Evolutionary conservation across 2,113 vertebrate species (phyloP).

Genomic region (Lipotes vexillifer): DNA sequence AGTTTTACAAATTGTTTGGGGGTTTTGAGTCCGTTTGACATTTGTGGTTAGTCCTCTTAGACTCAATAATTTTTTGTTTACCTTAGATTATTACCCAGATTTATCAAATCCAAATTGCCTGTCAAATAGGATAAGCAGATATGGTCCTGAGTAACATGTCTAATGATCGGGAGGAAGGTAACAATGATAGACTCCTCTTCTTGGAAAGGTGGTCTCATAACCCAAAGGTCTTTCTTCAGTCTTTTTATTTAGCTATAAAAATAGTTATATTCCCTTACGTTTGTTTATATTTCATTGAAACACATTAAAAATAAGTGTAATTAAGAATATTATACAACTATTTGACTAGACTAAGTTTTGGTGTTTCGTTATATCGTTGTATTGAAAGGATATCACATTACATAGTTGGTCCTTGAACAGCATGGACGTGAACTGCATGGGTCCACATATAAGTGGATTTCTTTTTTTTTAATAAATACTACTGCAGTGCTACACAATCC

Average conservation of each 20-base stretch:
- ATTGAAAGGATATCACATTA: background rate
- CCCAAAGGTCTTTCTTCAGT: background rate
- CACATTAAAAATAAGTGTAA: background rate
- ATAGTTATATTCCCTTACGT: background rate
- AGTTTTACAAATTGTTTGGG: background rate
- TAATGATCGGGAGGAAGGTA: background rate
- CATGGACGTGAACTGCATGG: too few relatives aligned
- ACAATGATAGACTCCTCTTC: background rate
- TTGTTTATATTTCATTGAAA: background rate
- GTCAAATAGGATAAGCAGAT: background rate
- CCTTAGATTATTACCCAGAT: background rate
- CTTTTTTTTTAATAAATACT: too few relatives aligned
- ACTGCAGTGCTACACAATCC: too few relatives aligned
- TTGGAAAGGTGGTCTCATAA: background rate
- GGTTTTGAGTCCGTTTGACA: background rate
- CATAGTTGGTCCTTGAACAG: background rate
- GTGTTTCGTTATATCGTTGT: background rate
- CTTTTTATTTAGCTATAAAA: background rate
- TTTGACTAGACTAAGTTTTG: background rate
- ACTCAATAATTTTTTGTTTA: background rate
- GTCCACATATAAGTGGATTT: too few relatives aligned
- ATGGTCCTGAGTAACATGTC: background rate
- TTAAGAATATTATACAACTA: background rate
- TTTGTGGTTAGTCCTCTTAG: background rate
- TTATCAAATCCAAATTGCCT: background rate